Evolutionary conservation across 2,888 invertebrate species (phyloP).

Genomic region (Ferdinandea cuprea): DNA sequence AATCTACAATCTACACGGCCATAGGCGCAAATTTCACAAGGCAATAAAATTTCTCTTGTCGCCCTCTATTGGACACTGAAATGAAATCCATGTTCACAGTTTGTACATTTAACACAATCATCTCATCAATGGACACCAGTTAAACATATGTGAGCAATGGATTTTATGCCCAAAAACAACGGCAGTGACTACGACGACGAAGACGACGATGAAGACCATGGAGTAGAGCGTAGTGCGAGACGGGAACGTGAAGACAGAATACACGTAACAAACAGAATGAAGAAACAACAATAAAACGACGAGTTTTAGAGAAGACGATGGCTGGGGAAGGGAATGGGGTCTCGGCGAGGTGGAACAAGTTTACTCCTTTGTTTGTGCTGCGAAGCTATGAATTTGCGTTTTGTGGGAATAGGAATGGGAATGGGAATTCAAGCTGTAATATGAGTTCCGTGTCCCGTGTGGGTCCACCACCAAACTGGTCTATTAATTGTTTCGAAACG

Average conservation of each 20-base stretch:
- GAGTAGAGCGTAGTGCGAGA: conserved; percentile 16
- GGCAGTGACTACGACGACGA: conserved; percentile 43
- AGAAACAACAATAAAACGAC: conserved; percentile 40
- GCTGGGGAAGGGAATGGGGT: not conserved
- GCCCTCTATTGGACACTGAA: conserved; percentile 75
- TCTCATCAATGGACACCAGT: conserved; percentile 75
- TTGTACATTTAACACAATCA: conserved; percentile 74
- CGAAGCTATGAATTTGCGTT: conserved; percentile 63
- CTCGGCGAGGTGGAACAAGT: conserved; percentile 42
- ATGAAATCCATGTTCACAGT: conserved; percentile 75
- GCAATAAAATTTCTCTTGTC: conserved; percentile 75
- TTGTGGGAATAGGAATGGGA: conserved; percentile 44
- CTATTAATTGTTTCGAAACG: conserved; percentile 74
- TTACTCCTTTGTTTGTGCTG: conserved; percentile 66
- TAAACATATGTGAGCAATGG: conserved; percentile 75
- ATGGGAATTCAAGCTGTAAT: conserved; percentile 12
- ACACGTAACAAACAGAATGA: conserved; percentile 36
- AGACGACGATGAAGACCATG: conserved; percentile 27
- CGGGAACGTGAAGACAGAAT: conserved; percentile 37
- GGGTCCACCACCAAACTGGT: conserved; percentile 39
- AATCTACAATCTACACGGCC: conserved; percentile 74
- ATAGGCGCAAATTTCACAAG: conserved; percentile 75
- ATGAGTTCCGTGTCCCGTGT: conserved; percentile 52
- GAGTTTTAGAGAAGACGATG: too few relatives aligned
- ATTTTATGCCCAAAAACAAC: conserved; percentile 74